Evolutionary conservation across 1,140 invertebrate species (phyloP), one percentile per base, ranked within the genome.

Genomic region (Trachymyrmex septentrionalis): DNA sequence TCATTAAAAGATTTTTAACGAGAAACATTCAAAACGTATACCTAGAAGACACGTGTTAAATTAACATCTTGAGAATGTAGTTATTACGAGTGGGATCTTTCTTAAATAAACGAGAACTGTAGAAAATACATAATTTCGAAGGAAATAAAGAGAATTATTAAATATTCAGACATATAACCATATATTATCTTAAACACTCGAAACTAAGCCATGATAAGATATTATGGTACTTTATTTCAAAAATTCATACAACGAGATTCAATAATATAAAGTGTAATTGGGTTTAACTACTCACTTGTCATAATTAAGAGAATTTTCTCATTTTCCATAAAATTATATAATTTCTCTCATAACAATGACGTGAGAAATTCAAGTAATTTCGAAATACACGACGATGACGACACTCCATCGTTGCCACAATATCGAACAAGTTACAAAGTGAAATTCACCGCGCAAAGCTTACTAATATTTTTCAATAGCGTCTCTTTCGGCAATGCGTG

Each of bases 391-490:
- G 24, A 72, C 44, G 2, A 44, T 44, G 38, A 34, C 48, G 48
- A 55, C 27, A 69, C 34, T 67, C 67, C 21, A 67, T 24, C n/a
- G 77, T 30, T 38, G 48, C 14, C 9, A 7, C 19, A 55, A 81
- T 71, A 71, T 71, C 64, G 30, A 27, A 69, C 64, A 59, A 61
- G 34, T 82, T 57, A 38, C 27, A 19, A 27, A 34, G 63, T n/a
- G 44, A 75, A 84, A 75, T 84, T 48, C 69, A 27, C 38, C 38
- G 14, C 9, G 67, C 34, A n/a, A 34, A 48, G 80, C 21, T 61
- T 73, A 44, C 38, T 73, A 73, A 82, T 59, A 59, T 73, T 82
- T 73, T 73, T 64, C 69, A 44, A 84, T 84, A 73, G 44, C 69
- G 12, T 73, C 48, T 84, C 38, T 73, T 59, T 84, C 38, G 69